A percentile compares a stretch with the other conserved stretches of the same genome.
Evolutionary conservation across 2,797 vertebrate genomes (phyloP).

Genomic region (Parambassis ranga): DNA sequence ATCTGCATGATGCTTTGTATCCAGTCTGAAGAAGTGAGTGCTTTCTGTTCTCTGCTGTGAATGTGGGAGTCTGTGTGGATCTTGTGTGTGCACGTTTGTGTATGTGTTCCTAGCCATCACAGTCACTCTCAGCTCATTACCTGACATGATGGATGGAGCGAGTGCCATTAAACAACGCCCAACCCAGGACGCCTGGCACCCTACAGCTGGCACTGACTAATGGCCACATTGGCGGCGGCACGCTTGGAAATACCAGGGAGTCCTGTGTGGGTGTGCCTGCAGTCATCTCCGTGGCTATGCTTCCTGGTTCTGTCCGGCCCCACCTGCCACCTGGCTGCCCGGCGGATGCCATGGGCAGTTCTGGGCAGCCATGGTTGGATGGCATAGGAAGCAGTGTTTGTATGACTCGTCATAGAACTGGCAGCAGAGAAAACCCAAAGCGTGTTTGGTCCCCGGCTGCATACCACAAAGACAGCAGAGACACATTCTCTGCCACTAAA

Average conservation of each 20-base stretch:
- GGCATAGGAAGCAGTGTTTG: slow-evolving; percentile 46
- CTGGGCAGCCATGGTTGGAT: slow-evolving; percentile 64
- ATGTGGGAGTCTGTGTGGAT: slow-evolving; percentile 7
- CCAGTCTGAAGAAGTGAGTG: slow-evolving; percentile 57
- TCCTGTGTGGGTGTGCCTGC: slow-evolving; percentile 63
- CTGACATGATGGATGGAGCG: slow-evolving; percentile 78
- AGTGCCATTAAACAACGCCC: slow-evolving; percentile 76
- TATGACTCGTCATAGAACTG: slow-evolving; percentile 54
- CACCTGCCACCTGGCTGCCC: slow-evolving; percentile 76
- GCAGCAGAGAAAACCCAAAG: slow-evolving; percentile 29
- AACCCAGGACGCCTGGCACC: slow-evolving; percentile 68
- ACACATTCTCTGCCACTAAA: slow-evolving; percentile 9
- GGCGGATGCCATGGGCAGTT: slow-evolving; percentile 58
- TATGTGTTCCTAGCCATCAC: slow-evolving; percentile 47
- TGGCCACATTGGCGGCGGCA: slow-evolving; percentile 40
- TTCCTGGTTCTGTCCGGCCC: slow-evolving; percentile 65
- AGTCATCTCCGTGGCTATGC: slow-evolving; percentile 59
- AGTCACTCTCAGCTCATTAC: slow-evolving; percentile 80
- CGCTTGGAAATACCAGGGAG: slow-evolving; percentile 58
- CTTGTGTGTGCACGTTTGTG: slow-evolving; percentile 26
- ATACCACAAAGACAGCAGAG: slow-evolving; percentile 8
- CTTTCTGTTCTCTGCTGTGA: slow-evolving; percentile 40
- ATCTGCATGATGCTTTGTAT: slow-evolving; percentile 70
- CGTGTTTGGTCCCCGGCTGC: slow-evolving; percentile 1
- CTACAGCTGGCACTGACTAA: slow-evolving; percentile 73